phyloP scores from a whole-genome alignment of 2,113 vertebrate species.

The Albula glossodonta region DNA sequence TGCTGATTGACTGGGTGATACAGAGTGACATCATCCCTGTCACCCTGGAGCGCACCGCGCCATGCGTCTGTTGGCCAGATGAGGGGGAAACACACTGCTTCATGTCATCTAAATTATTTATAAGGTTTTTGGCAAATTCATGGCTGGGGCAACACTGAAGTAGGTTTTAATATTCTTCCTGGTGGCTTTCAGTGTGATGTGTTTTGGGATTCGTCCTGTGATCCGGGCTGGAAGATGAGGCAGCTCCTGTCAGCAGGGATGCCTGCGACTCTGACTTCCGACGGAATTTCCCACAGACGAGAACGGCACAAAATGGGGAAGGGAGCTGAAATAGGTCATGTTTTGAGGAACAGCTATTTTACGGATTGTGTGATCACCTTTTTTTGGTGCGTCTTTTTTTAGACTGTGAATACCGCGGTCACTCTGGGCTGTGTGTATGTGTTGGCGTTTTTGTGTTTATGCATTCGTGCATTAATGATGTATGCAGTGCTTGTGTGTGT shows the following conservation, averaged over 20 bases:
- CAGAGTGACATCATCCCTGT: not conserved
- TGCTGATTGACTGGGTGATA: not conserved
- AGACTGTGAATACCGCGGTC: no score
- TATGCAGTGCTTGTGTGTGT: not conserved
- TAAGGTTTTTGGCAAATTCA: not conserved
- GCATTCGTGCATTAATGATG: no score
- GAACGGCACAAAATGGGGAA: conserved; percentile 3
- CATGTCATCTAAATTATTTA: not conserved
- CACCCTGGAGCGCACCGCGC: no score
- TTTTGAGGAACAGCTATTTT: not conserved
- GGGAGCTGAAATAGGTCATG: not conserved
- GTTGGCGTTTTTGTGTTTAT: no score
- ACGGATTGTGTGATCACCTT: not conserved
- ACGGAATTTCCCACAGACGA: not conserved
- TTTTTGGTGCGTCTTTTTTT: no score
- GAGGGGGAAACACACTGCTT: not conserved
- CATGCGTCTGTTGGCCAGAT: not conserved
- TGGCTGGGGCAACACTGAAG: not conserved
- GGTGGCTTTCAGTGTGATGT: not conserved
- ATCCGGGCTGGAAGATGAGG: not conserved
- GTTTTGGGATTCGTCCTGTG: no score
- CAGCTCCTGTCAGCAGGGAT: conserved; percentile 6
- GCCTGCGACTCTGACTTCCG: not conserved
- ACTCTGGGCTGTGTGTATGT: no score
- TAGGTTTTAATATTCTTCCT: not conserved